Base-by-base conservation (phyloP, 2,797 vertebrate species). In the Rhinichthys osculus region DNA sequence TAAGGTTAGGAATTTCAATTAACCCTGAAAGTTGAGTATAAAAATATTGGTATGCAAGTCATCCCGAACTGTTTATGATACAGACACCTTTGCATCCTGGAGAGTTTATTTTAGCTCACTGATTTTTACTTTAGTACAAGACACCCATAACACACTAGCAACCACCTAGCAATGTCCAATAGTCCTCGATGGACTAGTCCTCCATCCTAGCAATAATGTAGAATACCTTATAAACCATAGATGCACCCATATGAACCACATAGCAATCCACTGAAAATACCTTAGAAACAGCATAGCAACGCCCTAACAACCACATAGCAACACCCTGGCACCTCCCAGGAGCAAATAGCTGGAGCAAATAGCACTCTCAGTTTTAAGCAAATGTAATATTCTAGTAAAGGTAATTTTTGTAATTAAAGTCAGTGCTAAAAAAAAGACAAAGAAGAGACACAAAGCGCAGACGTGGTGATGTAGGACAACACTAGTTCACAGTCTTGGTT, bases 401-500 rank as follows among this genome's bases (percentile, higher is more conserved):
- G 1, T 23, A 5, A 57, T 69, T 69, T 2, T 40, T 77, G 11
- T 38, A 59, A 40, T 78, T 78, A 17, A 40, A 78, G 38, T 42
- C 6, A 6, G 64, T 33, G 13, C 78, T 23, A 16, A 67, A 80
- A 80, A 67, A 35, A 70, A 54, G 21, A 67, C 27, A 76, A 83
- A 52, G 30, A 40, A 35, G 30, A 59, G 40, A 72, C 27, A 16
- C 38, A 44, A 54, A 54, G 33, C 4, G 5, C 35, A 70, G 47
- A 67, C 23, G 19, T 44, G 40, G 27, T 70, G 50, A 54, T 42
- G 52, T 50, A 19, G 33, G 40, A 69, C 69, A 54, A 21, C 30
- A 9, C 73, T 77, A 42, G 47, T 57, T 84, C 47, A 9, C 62
- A 11, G 74, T 59, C 66, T 85, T 59, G 14, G 40, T 47, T 72